Evolutionary conservation across 2,888 invertebrate species (phyloP).

Genomic region (Apodemia duryi): DNA sequence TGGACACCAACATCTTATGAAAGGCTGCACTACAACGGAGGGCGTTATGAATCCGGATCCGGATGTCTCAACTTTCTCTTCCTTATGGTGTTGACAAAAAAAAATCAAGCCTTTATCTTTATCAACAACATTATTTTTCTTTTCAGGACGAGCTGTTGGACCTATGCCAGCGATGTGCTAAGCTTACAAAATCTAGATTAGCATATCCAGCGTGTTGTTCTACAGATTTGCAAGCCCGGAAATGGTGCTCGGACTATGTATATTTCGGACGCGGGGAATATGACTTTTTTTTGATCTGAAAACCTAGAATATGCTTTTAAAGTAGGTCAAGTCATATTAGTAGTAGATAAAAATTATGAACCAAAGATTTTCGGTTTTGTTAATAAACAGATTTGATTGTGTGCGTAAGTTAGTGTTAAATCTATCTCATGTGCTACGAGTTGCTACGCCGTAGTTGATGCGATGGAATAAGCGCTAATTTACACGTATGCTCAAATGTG

Average conservation of each 20-base stretch:
- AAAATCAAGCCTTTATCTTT: neutral
- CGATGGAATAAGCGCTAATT: too few relatives aligned
- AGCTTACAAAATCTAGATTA: conserved; percentile 76
- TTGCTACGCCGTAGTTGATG: too few relatives aligned
- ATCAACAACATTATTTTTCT: conserved; percentile 23
- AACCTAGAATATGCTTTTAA: neutral
- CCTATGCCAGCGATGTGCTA: conserved; percentile 81
- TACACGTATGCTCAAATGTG: too few relatives aligned
- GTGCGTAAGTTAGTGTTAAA: too few relatives aligned
- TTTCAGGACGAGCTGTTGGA: conserved; percentile 73
- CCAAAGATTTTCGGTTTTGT: neutral
- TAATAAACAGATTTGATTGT: too few relatives aligned
- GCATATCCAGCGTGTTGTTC: conserved; percentile 82
- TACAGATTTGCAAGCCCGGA: conserved; percentile 74
- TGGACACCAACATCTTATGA: too few relatives aligned
- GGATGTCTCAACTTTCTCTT: too few relatives aligned
- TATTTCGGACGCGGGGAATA: conserved; percentile 72
- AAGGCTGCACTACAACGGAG: too few relatives aligned
- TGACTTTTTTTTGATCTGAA: conserved; percentile 44
- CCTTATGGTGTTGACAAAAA: neutral
- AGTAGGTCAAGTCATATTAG: neutral
- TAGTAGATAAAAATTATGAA: neutral
- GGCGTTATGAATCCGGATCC: too few relatives aligned
- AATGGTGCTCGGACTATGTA: conserved; percentile 80
- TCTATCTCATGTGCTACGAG: too few relatives aligned